Percentiles rank a stretch among this genome's conserved stretches.
These are phyloP conservation scores for Amphiprion ocellaris DNA, from an alignment of 2,113 vertebrate species.

Conservation along the genomic window DNA sequence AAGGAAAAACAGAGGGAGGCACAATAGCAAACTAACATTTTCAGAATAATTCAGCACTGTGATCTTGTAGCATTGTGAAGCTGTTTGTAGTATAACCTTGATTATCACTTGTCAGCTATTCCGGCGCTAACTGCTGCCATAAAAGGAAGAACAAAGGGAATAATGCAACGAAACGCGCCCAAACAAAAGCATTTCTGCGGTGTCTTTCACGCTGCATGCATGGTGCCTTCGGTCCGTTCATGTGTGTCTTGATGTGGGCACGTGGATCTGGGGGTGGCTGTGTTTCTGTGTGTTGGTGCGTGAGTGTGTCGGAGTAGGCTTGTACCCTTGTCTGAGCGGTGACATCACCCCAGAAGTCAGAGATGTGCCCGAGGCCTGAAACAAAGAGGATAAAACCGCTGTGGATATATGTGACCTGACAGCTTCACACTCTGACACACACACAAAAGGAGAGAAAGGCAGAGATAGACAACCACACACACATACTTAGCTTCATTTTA, in stretches of 20 bases:
- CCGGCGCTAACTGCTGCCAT: neutral
- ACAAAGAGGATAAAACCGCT: constrained; percentile 67
- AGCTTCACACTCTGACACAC: constrained; percentile 68
- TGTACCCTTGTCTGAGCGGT: constrained; percentile 70
- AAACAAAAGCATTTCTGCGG: constrained; percentile 46
- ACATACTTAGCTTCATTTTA: constrained; percentile 1
- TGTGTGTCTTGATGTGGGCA: constrained; percentile 64
- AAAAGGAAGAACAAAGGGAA: constrained; percentile 27
- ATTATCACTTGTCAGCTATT: constrained; percentile 23
- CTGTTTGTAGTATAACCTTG: neutral
- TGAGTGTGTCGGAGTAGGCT: constrained; percentile 55
- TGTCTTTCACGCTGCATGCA: constrained; percentile 48
- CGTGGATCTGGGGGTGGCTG: constrained; percentile 45
- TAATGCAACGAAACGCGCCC: constrained; percentile 41
- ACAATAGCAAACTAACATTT: constrained; percentile 17
- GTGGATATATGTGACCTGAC: constrained; percentile 81
- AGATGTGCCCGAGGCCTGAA: constrained; percentile 63
- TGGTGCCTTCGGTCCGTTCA: constrained; percentile 41
- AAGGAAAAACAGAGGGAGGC: neutral
- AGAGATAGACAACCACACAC: constrained; percentile 24
- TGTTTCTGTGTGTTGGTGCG: constrained; percentile 30
- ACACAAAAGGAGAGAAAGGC: neutral
- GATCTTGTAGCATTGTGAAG: constrained; percentile 10
- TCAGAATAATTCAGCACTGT: constrained; percentile 21
- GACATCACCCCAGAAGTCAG: constrained; percentile 79